Conservation (phyloP, 2,888 invertebrate genomes). For the Heliconius sara region DNA sequence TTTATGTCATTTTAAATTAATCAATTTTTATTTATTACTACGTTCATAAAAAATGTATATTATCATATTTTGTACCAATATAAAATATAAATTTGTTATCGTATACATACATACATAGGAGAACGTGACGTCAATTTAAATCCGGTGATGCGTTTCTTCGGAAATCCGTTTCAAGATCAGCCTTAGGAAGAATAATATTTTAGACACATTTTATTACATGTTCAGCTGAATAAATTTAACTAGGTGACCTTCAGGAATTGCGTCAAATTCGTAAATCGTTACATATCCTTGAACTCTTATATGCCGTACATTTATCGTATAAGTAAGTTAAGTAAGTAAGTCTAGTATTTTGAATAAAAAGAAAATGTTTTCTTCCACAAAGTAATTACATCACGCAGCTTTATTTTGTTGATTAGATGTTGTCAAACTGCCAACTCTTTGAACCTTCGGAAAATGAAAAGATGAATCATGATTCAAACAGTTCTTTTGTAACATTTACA, state of each 20-base stretch:
- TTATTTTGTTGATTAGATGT: slow-evolving; percentile 27
- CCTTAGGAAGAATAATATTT: neutral
- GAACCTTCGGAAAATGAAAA: slow-evolving; percentile 23
- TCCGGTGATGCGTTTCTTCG: neutral
- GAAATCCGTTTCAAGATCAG: neutral
- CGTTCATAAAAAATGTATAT: neutral
- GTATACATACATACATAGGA: neutral
- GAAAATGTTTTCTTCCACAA: slow-evolving; percentile 8
- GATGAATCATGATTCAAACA: slow-evolving; percentile 1
- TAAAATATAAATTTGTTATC: too few relatives aligned
- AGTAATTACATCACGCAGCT: slow-evolving; percentile 30
- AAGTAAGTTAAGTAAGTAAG: neutral
- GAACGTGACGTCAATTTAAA: neutral
- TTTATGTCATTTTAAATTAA: neutral
- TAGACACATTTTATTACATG: neutral
- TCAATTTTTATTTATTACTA: neutral
- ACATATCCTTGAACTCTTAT: slow-evolving; percentile 20
- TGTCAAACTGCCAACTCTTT: slow-evolving; percentile 31
- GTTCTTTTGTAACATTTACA: slow-evolving; percentile 8
- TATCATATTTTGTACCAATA: neutral
- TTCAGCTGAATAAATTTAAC: neutral
- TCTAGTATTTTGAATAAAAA: slow-evolving; percentile 12
- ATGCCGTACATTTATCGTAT: neutral
- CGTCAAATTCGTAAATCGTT: slow-evolving; percentile 28
- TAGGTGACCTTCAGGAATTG: slow-evolving; percentile 22